Conservation (phyloP, 1,140 invertebrate species). For the Bombus cullumanus region DNA sequence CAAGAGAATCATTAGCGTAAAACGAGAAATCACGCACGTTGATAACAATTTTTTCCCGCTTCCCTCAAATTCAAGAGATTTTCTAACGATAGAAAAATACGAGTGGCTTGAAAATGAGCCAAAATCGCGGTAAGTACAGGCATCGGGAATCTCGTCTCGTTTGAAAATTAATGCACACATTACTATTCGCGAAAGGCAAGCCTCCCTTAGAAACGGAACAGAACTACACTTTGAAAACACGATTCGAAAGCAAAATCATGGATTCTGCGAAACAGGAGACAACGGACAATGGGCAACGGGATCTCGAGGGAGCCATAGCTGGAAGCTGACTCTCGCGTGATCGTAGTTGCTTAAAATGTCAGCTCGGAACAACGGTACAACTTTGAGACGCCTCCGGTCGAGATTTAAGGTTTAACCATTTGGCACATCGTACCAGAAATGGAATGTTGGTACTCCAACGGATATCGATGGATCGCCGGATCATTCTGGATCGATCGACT, state of each 20-base stretch:
- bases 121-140: neutral
- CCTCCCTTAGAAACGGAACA: neutral
- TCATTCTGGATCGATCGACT: slow-evolving; percentile 60
- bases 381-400: slow-evolving; percentile 44
- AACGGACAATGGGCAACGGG: slow-evolving; percentile 9
- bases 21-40: no score
- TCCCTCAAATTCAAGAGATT: neutral
- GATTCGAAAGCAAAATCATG: slow-evolving; percentile 6
- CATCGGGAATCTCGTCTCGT: neutral
- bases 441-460: neutral
- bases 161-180: neutral
- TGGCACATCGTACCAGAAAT: neutral
- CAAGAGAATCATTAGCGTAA: neutral
- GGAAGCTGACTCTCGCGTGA: slow-evolving; percentile 10
- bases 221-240: neutral
- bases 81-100: neutral
- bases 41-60: neutral
- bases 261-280: neutral
- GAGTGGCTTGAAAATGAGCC: neutral
- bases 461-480: slow-evolving; percentile 58
- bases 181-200: neutral
- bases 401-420: slow-evolving; percentile 48
- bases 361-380: slow-evolving; percentile 44
- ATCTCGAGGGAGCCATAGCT: slow-evolving; percentile 31
- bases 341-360: slow-evolving; percentile 52